A percentile compares a stretch with the other conserved stretches of the same genome.
These are phyloP conservation scores for Cossypha niveicapilla DNA, from an alignment of 2,797 vertebrate species.

Conservation along the genomic window DNA sequence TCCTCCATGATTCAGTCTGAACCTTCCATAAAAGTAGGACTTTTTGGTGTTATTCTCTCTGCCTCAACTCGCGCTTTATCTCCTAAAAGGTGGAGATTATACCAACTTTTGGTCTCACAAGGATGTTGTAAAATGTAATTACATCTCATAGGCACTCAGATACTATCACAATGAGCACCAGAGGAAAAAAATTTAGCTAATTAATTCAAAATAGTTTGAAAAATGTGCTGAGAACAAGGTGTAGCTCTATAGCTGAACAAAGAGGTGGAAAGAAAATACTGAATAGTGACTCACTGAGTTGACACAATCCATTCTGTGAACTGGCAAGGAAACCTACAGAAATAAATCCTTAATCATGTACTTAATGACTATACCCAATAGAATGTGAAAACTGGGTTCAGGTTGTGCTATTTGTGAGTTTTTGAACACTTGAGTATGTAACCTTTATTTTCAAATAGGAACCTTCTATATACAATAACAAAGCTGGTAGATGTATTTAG, in stretches of 20 bases:
- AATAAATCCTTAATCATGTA: background rate
- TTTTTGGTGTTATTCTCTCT: background rate
- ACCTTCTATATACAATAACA: background rate
- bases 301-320: background rate
- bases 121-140: background rate
- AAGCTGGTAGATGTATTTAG: background rate
- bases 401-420: background rate
- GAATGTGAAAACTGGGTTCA: background rate
- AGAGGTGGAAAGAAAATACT: background rate
- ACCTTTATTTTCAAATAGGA: background rate
- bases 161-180: background rate
- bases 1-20: background rate
- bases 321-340: background rate
- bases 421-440: background rate
- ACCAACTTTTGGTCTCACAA: background rate
- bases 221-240: background rate
- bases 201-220: slow-evolving; percentile 13
- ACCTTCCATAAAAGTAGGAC: background rate
- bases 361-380: background rate
- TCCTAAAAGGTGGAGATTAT: background rate
- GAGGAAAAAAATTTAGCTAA: background rate
- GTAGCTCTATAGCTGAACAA: background rate
- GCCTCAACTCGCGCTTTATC: background rate
- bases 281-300: background rate
- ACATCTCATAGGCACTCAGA: background rate